These are phyloP conservation scores for Gymnocheta viridis DNA, from an alignment of 2,888 invertebrate species.

Conservation along the genomic window DNA sequence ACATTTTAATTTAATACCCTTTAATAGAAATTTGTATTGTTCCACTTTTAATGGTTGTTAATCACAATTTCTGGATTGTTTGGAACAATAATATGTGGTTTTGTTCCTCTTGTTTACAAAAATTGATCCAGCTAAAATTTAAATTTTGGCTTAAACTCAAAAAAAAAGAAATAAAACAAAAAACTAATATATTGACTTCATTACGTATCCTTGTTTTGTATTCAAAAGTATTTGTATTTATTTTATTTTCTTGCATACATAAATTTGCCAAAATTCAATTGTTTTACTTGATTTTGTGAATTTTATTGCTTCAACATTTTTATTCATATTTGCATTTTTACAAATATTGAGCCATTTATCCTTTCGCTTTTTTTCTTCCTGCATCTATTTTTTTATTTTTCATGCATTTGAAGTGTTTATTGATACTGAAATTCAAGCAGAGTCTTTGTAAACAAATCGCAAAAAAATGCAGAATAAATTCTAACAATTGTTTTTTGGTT, in stretches of 20 bases:
- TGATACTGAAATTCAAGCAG: slow-evolving; percentile 76
- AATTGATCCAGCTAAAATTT: not conserved
- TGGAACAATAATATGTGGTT: too few relatives aligned
- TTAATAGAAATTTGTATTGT: too few relatives aligned
- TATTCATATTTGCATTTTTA: slow-evolving; percentile 63
- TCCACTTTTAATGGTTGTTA: too few relatives aligned
- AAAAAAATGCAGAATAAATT: slow-evolving; percentile 66
- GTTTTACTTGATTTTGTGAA: slow-evolving; percentile 48
- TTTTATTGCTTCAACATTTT: slow-evolving; percentile 64
- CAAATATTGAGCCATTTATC: slow-evolving; percentile 68
- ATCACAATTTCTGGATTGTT: too few relatives aligned
- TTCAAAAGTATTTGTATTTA: slow-evolving; percentile 6
- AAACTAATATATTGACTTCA: not conserved
- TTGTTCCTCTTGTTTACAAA: too few relatives aligned
- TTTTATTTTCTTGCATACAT: slow-evolving; percentile 19
- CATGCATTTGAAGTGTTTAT: slow-evolving; percentile 80
- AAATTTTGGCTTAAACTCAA: not conserved
- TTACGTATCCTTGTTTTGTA: slow-evolving; percentile 15
- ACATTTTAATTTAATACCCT: too few relatives aligned
- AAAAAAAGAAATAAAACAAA: not conserved
- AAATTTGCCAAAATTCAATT: slow-evolving; percentile 41
- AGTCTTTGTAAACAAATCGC: slow-evolving; percentile 67
- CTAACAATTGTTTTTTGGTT: slow-evolving; percentile 72
- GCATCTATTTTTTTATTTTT: slow-evolving; percentile 26
- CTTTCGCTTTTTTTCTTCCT: slow-evolving; percentile 42